Evolutionary conservation across 2,888 invertebrate species (phyloP).

Genomic region (Amphipyra berbera): DNA sequence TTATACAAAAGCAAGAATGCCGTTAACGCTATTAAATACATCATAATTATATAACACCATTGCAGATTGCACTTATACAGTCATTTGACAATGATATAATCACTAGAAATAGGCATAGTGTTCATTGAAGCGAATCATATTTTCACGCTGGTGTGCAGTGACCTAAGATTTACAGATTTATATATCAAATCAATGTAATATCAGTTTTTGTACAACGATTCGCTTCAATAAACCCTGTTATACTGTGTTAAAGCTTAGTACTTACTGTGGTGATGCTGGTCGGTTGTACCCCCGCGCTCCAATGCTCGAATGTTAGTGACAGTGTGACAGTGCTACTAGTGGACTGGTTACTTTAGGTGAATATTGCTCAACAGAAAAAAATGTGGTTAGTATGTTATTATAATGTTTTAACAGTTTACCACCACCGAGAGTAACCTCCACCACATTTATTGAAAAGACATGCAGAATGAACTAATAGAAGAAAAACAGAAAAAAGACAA

Average conservation of each 20-base stretch:
- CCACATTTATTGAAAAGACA: conserved; percentile 21
- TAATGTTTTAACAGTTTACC: conserved; percentile 52
- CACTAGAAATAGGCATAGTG: conserved; percentile 27
- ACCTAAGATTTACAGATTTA: conserved; percentile 13
- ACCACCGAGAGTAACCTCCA: conserved; percentile 72
- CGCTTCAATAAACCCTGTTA: conserved; percentile 37
- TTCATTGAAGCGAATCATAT: conserved; percentile 47
- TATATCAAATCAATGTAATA: background rate
- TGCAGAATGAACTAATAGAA: conserved; percentile 17
- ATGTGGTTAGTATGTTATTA: conserved; percentile 79
- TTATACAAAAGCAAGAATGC: background rate
- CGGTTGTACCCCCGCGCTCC: conserved; percentile 37
- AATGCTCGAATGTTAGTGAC: conserved; percentile 69
- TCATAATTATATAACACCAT: background rate
- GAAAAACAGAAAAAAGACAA: conserved; percentile 11
- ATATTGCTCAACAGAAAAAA: conserved; percentile 81
- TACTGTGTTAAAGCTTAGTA: conserved; percentile 44
- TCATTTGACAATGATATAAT: conserved; percentile 32
- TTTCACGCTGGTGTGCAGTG: conserved; percentile 13
- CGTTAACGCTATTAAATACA: too few species aligned
- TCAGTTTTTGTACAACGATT: conserved; percentile 3
- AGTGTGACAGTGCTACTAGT: conserved; percentile 63
- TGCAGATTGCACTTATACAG: conserved; percentile 44
- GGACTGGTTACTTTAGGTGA: conserved; percentile 81
- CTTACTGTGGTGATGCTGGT: conserved; percentile 52